phyloP scores from a whole-genome alignment of 2,797 vertebrate genomes.

The Pangasius mekongensis region DNA sequence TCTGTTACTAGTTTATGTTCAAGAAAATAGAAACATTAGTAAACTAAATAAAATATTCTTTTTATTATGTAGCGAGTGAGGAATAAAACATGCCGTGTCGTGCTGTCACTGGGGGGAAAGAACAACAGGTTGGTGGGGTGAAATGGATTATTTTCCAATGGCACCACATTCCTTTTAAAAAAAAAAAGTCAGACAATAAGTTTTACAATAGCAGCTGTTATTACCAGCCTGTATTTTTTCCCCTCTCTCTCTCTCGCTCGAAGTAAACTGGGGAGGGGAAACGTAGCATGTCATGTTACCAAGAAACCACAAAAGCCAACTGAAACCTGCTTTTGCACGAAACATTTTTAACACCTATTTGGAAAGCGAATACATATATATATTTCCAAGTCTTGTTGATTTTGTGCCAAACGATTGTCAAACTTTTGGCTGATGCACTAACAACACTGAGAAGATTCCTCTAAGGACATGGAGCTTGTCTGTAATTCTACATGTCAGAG shows the following conservation, averaged over 20 bases:
- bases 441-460: not conserved
- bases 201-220: too few relatives aligned
- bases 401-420: not conserved
- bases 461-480: not conserved
- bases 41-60: not conserved
- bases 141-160: not conserved
- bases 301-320: not conserved
- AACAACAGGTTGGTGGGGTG: not conserved
- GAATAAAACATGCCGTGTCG: not conserved
- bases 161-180: not conserved
- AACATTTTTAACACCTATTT: not conserved
- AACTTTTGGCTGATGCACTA: not conserved
- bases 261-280: too few relatives aligned
- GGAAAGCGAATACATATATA: not conserved
- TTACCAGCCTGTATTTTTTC: too few relatives aligned
- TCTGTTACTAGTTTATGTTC: too few relatives aligned
- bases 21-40: not conserved
- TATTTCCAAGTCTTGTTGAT: not conserved
- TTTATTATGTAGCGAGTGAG: not conserved
- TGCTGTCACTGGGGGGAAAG: not conserved
- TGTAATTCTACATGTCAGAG: not conserved
- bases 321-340: not conserved
- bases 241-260: too few relatives aligned
- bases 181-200: not conserved
- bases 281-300: not conserved